Percentiles rank a stretch among this genome's conserved stretches.
phyloP scores from a whole-genome alignment of 1,140 invertebrate species.

The Coenobita brevimanus region DNA sequence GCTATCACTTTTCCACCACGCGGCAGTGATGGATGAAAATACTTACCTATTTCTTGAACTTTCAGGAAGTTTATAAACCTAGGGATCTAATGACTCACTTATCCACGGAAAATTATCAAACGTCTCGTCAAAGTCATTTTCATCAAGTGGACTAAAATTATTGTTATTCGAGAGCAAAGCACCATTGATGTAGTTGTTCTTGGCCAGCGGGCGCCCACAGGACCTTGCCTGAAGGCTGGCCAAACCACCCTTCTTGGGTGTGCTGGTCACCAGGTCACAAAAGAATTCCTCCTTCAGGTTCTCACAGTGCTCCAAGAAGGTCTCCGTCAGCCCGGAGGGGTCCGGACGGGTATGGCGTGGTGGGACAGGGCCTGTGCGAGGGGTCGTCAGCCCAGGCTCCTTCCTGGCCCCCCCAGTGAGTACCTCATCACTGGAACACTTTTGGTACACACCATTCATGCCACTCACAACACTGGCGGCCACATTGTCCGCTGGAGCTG shows the following conservation, averaged over 20 bases:
- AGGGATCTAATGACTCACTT: constrained; percentile 58
- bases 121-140: constrained; percentile 62
- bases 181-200: constrained; percentile 64
- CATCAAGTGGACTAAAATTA: constrained; percentile 59
- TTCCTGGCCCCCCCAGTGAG: constrained; percentile 27
- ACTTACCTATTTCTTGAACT: constrained; percentile 52
- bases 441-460: constrained; percentile 63
- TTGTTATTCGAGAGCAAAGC: constrained; percentile 61
- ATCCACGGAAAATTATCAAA: constrained; percentile 66
- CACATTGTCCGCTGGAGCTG: constrained; percentile 41
- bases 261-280: constrained; percentile 60
- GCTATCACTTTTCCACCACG: constrained; percentile 24
- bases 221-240: constrained; percentile 40
- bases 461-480: constrained; percentile 55
- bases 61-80: constrained; percentile 43
- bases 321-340: constrained; percentile 19
- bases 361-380: constrained; percentile 21
- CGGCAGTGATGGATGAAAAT: constrained; percentile 15
- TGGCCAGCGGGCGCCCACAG: constrained; percentile 31
- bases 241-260: constrained; percentile 53
- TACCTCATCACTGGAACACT: constrained; percentile 53
- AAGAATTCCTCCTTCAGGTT: constrained; percentile 56
- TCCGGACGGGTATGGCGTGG: constrained; percentile 23
- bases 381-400: constrained; percentile 12
- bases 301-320: constrained; percentile 53